Conservation (phyloP, 2,113 vertebrate genomes). For the Melanerpes aurifrons region DNA sequence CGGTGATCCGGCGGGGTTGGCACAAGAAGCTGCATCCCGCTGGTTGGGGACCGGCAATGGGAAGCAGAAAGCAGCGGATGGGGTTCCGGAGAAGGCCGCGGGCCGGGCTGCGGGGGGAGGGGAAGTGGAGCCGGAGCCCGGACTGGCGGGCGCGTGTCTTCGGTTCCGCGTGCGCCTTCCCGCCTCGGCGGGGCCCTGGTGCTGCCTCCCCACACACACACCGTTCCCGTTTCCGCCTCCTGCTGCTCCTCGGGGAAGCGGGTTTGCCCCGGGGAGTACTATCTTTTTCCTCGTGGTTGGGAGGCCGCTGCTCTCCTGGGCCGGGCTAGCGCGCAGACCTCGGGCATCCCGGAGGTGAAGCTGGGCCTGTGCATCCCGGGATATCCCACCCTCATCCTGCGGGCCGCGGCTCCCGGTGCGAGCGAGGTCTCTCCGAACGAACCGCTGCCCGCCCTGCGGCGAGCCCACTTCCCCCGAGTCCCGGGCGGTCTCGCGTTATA, state of each 20-base stretch:
- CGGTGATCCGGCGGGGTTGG: background rate
- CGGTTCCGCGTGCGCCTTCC: conserved; percentile 1
- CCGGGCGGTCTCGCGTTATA: background rate
- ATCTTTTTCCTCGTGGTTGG: background rate
- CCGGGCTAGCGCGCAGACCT: background rate
- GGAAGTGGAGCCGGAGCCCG: background rate
- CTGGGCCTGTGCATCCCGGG: background rate
- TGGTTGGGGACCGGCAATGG: background rate
- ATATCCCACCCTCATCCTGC: accelerated
- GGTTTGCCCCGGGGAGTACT: accelerated
- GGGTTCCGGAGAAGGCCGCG: background rate
- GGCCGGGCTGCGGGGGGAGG: background rate
- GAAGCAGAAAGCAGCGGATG: background rate
- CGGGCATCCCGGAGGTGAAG: background rate
- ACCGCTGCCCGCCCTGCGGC: background rate
- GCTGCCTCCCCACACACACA: background rate
- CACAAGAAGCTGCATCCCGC: background rate
- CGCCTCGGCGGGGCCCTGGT: background rate
- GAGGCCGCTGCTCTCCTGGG: background rate
- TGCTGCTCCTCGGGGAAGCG: background rate
- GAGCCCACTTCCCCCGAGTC: background rate
- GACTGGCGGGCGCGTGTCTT: background rate
- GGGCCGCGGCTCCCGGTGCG: background rate
- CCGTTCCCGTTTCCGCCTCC: background rate
- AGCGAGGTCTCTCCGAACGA: background rate